Evolutionary conservation across 2,113 vertebrate genomes (phyloP).

Genomic region (Aegotheles bennettii): DNA sequence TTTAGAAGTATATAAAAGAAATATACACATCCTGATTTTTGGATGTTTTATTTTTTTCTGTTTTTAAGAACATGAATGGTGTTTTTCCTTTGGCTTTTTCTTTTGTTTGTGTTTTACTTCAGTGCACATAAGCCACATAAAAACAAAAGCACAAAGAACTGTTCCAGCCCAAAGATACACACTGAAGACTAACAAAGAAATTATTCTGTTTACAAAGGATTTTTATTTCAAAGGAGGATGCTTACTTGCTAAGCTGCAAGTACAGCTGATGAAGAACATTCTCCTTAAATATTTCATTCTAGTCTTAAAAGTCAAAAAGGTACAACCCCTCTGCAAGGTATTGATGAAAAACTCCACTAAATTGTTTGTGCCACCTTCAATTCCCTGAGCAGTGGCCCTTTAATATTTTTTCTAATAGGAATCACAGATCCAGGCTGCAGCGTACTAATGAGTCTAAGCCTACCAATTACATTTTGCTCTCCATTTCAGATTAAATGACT

Average conservation of each 20-base stretch:
- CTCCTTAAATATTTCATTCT: neutral
- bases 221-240: neutral
- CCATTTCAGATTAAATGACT: conserved; percentile 61
- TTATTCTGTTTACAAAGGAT: neutral
- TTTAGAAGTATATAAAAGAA: neutral
- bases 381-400: conserved; percentile 36
- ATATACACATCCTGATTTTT: neutral
- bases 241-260: neutral
- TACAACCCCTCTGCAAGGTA: neutral
- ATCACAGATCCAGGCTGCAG: conserved; percentile 41
- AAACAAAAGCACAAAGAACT: neutral
- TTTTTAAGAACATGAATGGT: neutral
- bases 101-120: neutral
- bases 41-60: neutral
- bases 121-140: neutral
- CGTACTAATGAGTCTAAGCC: conserved; percentile 55
- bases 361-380: conserved; percentile 57
- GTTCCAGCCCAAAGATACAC: neutral
- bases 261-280: neutral
- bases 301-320: conserved; percentile 1
- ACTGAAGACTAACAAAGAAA: neutral
- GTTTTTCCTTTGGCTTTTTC: neutral
- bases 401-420: conserved; percentile 60
- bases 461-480: conserved; percentile 63
- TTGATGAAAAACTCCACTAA: conserved; percentile 33